A percentile compares a stretch with the other conserved stretches of the same genome.
phyloP scores from a whole-genome alignment of 2,888 invertebrate species.

The Synergus laeviventris region DNA sequence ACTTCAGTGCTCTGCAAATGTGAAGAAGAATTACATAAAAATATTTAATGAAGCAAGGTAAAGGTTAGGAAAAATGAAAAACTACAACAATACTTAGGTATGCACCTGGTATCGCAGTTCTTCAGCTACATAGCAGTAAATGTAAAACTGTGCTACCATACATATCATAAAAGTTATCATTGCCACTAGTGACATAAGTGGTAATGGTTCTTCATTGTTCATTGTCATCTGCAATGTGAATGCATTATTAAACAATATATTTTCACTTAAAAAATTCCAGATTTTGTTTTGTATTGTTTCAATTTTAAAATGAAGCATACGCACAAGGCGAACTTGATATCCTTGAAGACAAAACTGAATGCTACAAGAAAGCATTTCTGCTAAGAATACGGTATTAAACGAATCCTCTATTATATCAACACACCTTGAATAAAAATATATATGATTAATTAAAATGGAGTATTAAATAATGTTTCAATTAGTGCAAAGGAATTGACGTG shows the following conservation, averaged over 20 bases:
- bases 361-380: conserved; percentile 42
- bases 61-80: too few species aligned
- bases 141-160: conserved; percentile 40
- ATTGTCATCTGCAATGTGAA: background rate
- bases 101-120: conserved; percentile 46
- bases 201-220: conserved; percentile 2
- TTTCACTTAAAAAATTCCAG: background rate
- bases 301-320: background rate
- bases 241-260: background rate
- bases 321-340: conserved; percentile 42
- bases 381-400: conserved; percentile 47
- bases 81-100: background rate
- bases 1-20: conserved; percentile 58
- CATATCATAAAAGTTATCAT: background rate
- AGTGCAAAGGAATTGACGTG: background rate
- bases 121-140: conserved; percentile 52
- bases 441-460: background rate
- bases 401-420: conserved; percentile 47
- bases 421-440: conserved; percentile 38
- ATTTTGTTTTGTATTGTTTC: too few species aligned
- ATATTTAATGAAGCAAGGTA: background rate
- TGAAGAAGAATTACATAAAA: background rate
- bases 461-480: background rate
- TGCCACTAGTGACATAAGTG: background rate
- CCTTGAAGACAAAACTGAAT: conserved; percentile 48